Conservation (phyloP, 2,113 vertebrate genomes). For the Castor canadensis region DNA sequence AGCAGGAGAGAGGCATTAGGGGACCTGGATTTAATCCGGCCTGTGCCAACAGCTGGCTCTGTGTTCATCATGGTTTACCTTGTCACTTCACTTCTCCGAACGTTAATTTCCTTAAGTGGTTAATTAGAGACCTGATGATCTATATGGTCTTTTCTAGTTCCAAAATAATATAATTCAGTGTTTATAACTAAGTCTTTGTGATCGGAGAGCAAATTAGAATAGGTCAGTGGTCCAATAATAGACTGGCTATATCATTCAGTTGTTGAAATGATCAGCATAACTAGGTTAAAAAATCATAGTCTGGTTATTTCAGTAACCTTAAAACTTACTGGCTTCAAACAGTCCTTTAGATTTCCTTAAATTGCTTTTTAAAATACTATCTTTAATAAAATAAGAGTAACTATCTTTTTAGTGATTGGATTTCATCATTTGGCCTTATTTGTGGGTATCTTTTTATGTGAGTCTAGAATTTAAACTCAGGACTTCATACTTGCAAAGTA, state of each 20-base stretch:
- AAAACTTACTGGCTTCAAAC: background rate
- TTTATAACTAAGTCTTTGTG: background rate
- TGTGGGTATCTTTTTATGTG: no score
- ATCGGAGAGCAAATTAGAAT: background rate
- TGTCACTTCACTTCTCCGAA: background rate
- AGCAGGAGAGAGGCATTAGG: background rate
- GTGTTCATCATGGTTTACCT: background rate
- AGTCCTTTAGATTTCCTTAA: background rate
- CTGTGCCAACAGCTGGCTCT: background rate
- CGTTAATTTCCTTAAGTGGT: background rate
- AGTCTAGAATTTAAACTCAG: no score
- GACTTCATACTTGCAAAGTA: no score
- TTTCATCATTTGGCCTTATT: background rate
- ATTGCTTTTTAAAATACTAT: background rate
- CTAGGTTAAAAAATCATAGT: background rate
- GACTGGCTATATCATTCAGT: background rate
- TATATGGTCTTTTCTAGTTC: background rate
- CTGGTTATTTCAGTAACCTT: background rate
- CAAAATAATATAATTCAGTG: background rate
- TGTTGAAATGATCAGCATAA: conserved; percentile 37
- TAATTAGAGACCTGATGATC: background rate
- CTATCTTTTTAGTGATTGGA: background rate
- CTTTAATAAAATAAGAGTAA: background rate
- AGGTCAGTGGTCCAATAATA: background rate
- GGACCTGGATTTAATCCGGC: background rate